Base-by-base conservation (phyloP, 2,888 invertebrate species). In the Drosophila testacea region DNA sequence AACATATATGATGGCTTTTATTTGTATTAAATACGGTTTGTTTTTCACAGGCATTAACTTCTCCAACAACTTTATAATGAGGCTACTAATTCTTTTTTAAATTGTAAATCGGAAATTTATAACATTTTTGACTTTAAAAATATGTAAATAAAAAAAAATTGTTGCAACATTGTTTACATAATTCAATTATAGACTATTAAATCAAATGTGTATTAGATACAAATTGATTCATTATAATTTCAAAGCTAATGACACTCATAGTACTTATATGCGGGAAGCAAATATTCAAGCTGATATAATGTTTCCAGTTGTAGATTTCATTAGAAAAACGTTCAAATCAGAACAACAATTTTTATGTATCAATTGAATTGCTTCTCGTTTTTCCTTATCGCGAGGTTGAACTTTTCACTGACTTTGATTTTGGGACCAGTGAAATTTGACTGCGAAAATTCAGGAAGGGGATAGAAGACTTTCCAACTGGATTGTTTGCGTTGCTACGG, bases 321-420 rank as follows among this genome's bases (percentile, higher is more conserved):
- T 46, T 36, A 38, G 46, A 27, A 6, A 34, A 9, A 3, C 44
- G 27, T 11, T 41, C 6, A 22, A 42, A 22, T 6, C 10, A 3
- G 16, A 30, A 32, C 65, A 61, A 61, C 51, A 69, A 72, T 57
- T 86, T 81, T 79, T 59, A 60, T 69, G 61, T 48, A 57, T 74
- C 79, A 73, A 74, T 81, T 84, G 70, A 73, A 81, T 71, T 67
- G 72, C 61, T 52, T 38, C 56, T 63, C 70, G 55, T 75, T 68
- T 42, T 69, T 50, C 32, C 61, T 73, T 75, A 85, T 83, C 86
- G 72, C 54, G 48, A 44, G 62, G 27, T 69, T 72, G 39, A 62
- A 72, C 65, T 77, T 76, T 79, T 84, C 63, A 48, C 36, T 52
- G 32, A 7, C 41, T 57, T 4, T 66, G 74, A 74, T 71, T 74